Evolutionary conservation across 2,888 invertebrate species (phyloP).

Genomic region (Malacosoma neustria): DNA sequence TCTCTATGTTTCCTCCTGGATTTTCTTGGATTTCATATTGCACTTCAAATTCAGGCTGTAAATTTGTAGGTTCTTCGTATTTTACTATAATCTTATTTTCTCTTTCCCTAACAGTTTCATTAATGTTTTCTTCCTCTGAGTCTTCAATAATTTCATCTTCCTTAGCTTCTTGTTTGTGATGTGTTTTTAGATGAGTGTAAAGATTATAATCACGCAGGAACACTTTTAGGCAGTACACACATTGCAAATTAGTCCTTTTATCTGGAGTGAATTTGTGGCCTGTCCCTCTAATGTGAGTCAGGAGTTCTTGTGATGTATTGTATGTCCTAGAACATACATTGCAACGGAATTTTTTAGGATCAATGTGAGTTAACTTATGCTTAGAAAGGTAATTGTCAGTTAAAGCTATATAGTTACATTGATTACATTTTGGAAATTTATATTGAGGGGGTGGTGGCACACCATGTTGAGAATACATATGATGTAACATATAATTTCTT

Average conservation of each 20-base stretch:
- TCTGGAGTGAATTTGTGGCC: constrained; percentile 66
- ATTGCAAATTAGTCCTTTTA: constrained; percentile 65
- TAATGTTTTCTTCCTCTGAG: constrained; percentile 62
- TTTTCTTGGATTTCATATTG: constrained; percentile 49
- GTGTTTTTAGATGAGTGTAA: constrained; percentile 80
- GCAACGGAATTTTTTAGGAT: constrained; percentile 47
- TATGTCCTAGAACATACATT: constrained; percentile 74
- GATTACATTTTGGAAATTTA: constrained; percentile 85
- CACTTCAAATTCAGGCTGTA: constrained; percentile 35
- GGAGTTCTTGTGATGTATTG: constrained; percentile 43
- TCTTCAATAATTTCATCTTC: constrained; percentile 79
- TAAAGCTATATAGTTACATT: constrained; percentile 85
- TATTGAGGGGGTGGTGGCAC: constrained; percentile 81
- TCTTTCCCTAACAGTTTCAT: constrained; percentile 10
- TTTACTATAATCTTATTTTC: constrained; percentile 19
- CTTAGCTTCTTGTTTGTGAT: constrained; percentile 78
- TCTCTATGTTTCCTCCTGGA: constrained; percentile 65
- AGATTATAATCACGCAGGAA: constrained; percentile 81
- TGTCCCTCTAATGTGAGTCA: constrained; percentile 72
- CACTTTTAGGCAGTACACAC: constrained; percentile 84
- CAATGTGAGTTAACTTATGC: constrained; percentile 78
- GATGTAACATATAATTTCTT: constrained; percentile 83
- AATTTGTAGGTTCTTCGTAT: constrained; percentile 39
- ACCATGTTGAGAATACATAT: constrained; percentile 86
- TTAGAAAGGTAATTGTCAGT: constrained; percentile 80